Evolutionary conservation across 2,113 vertebrate genomes (phyloP), one percentile per base, ranked within the genome.

Genomic region (Xenus cinereus): DNA sequence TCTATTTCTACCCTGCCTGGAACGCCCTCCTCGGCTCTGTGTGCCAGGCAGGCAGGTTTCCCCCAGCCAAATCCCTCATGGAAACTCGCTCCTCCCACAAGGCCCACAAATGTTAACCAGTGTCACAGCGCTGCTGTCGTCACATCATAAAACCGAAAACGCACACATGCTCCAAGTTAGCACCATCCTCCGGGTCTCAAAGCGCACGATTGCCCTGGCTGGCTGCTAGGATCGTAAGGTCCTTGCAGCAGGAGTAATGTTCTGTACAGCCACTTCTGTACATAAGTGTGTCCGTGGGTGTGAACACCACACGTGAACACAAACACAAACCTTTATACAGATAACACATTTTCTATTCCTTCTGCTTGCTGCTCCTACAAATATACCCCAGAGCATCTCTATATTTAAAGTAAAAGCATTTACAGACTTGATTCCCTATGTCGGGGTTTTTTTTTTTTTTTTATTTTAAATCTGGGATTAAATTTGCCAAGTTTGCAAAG

Each of bases 101-200:
- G 72, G 87, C 84, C 59, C 85, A 71, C 93, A 96, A 94, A 96
- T 77, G 90, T 80, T 94, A 96, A 86, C 71, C 56, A 80, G 87
- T 80, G 87, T 90, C 90, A 91, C 75, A 83, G 72, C 0, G 0
- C 72, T 90, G 81, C 92, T 96, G 92, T 95, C 90, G 4, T 78
- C 96, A 88, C 95, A 75, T 87, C 88, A 56, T 91, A 93, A 96
- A 95, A 84, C 79, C 12, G 17, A 86, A 90, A 95, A 93, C 4
- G 63, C 93, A 96, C 93, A 97, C 93, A 92, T 89, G 93, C 88
- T 95, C 76, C n/a, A 94, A 86, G 79, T 95, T 94, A 96, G 72
- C 86, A 97, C 93, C 87, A 89, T 92, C 93, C 90, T 84, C 90
- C 48, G 51, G 43, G 64, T 94, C 79, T 81, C 90, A 81, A 35